Base-by-base conservation (phyloP, 2,888 invertebrate genomes). In the Tyria jacobaeae region DNA sequence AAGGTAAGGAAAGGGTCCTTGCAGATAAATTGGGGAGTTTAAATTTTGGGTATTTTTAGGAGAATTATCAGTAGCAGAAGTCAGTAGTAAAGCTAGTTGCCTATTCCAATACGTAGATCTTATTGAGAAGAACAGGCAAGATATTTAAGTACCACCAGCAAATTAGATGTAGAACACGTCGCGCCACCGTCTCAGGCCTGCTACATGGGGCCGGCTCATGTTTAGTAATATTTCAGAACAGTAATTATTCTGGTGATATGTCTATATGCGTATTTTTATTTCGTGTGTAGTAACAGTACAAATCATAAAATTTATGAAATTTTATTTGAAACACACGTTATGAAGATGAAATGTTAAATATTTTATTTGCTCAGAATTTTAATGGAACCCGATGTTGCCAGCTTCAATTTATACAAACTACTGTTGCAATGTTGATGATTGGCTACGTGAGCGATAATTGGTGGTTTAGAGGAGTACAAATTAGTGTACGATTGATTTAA, bases 281-380 rank as follows among this genome's bases (percentile, higher is more conserved):
- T 24, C 10, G 39, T 58, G 4, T 35, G 52, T 44, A 35, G 31
- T 14, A 55, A 55, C 21, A 35, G 7, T 24, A 6, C 15, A 34
- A 55, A 48, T 51, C 37, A 41, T 60, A 67, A 55, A 53, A 57
- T 62, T 51, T 57, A 51, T 55, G 48, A 60, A 39, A 15, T 61
- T 59, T 58, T 48, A 37, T 53, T 35, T 50, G 9, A 39, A 51
- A 24, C 49, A 48, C 34, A 34, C 15, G 37, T 53, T 58, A 68
- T 63, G 53, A 61, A 69, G 66, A 71, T 74, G 61, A 69, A 71
- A 54, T 57, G 63, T 60, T 69, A 47, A 74, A 74, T 73, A 68
- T 73, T 73, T 73, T 63, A 73, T 73, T 68, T 50, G 49, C 25
- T 9, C 14, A 41, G 35, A 56, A 56, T 62, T 72, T 60, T 58